Conservation (phyloP, 2,888 invertebrate genomes). For the Lepetodrilus schrolli region DNA sequence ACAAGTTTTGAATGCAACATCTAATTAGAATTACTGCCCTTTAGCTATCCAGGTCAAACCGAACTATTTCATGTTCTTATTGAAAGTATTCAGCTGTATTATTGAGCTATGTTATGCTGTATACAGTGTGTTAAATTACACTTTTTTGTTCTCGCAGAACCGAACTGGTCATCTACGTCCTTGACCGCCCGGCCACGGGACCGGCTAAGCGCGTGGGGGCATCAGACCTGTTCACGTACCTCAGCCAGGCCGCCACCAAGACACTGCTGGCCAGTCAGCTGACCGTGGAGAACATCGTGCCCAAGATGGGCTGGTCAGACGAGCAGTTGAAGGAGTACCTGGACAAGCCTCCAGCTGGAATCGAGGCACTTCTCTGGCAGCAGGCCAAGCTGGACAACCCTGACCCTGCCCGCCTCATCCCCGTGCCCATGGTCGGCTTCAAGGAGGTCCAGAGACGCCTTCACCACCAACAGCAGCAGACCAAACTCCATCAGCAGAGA, state of each 20-base stretch:
- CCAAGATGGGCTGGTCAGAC: slow-evolving; percentile 83
- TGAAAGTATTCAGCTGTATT: not conserved
- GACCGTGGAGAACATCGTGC: slow-evolving; percentile 84
- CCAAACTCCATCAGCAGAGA: slow-evolving; percentile 84
- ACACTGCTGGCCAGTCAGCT: slow-evolving; percentile 82
- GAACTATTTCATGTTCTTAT: not conserved
- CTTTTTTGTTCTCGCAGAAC: slow-evolving; percentile 74
- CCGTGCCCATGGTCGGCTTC: slow-evolving; percentile 95
- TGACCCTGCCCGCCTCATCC: slow-evolving; percentile 90
- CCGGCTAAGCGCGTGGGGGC: slow-evolving; percentile 74
- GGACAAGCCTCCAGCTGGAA: slow-evolving; percentile 85
- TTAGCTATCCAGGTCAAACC: too few species aligned
- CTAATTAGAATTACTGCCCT: too few species aligned
- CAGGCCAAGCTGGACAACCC: slow-evolving; percentile 98
- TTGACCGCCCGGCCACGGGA: slow-evolving; percentile 81
- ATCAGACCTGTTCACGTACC: slow-evolving; percentile 74
- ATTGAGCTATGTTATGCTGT: not conserved
- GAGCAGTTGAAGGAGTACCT: slow-evolving; percentile 85
- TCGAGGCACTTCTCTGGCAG: slow-evolving; percentile 86
- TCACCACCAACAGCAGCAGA: slow-evolving; percentile 83
- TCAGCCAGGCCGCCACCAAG: slow-evolving; percentile 81
- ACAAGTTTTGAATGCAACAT: too few species aligned
- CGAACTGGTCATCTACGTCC: slow-evolving; percentile 84
- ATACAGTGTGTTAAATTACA: not conserved
- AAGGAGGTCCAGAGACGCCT: slow-evolving; percentile 82